These are phyloP conservation scores for Agapornis canus DNA, from an alignment of 2,797 vertebrate genomes.

Conservation along the genomic window DNA sequence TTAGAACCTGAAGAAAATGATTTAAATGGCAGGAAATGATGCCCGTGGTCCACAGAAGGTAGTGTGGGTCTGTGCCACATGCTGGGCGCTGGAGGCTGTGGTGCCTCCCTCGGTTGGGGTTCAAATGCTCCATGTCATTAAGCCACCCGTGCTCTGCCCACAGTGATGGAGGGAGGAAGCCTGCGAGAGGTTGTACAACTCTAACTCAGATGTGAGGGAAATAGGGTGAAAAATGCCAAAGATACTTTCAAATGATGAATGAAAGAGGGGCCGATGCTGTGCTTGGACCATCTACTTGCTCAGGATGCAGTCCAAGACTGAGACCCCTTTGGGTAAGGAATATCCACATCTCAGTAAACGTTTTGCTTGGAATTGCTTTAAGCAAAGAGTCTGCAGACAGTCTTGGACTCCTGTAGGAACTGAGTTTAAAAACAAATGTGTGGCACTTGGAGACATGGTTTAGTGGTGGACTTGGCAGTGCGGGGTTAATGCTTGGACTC, in stretches of 20 bases:
- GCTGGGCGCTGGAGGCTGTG: accelerated
- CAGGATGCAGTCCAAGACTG: neutral
- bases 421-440: neutral
- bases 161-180: neutral
- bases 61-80: accelerated
- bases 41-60: neutral
- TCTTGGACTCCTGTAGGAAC: neutral
- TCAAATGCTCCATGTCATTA: neutral
- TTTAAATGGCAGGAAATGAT: neutral
- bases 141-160: neutral
- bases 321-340: neutral
- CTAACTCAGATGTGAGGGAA: neutral
- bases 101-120: neutral
- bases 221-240: neutral
- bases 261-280: neutral
- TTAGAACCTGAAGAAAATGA: neutral
- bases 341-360: neutral
- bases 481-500: neutral
- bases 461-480: neutral
- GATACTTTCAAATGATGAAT: neutral
- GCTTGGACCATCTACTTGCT: too few species aligned
- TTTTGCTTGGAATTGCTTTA: neutral
- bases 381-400: neutral
- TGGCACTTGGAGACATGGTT: neutral
- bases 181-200: neutral